Base-by-base conservation (phyloP, 30 jellyfish, hydroid and myxozoan species). In the Hydractinia echinata region DNA sequence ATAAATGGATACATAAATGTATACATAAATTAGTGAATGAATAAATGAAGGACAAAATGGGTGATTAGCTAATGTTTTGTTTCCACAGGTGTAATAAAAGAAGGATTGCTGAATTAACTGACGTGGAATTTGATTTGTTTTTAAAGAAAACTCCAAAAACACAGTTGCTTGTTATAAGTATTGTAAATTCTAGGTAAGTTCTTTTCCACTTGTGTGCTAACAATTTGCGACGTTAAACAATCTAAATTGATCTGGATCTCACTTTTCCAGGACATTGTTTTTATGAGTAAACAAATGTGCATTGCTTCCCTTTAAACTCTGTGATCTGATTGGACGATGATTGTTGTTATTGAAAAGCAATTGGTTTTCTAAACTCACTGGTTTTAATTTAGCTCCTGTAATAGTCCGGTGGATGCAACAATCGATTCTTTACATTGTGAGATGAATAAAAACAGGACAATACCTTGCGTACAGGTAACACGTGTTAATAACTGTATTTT, bases 51-150 rank as follows among this genome's bases (percentile, higher is more conserved):
- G 76, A 73, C 1, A 21, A 11, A 14, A 73, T 10, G 5, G 1
- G 30, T 15, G 15, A 7, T 79, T 51, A 6, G 11, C 19, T 39
- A 21, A 49, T 76, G 13, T 76, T 8, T 16, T 55, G 15, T 10
- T 76, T 30, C 54, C 82, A 7, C 44, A 88, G 96, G 67, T 88
- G 96, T 70, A 89, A 79, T 62, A 88, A 88, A 82, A 61, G 96
- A 55, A 69, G 86, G 62, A 83, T 88, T 10, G 89, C 96, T 19
- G 50, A 16, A 76, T 73, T 88, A 52, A 72, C 84, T 51, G 96
- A 88, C 67, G 51, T 83, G 66, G 96, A 88, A 73, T 82, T 81
- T 62, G 96, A 88, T 56, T 53, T 73, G 11, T 88, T 83, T 21
- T 52, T 88, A 4, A 82, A 66, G 55, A 83, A 81, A 8, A 84